Base-by-base conservation (phyloP, 53 echinoderm and acorn worm genomes). In the Henricia sp. region DNA sequence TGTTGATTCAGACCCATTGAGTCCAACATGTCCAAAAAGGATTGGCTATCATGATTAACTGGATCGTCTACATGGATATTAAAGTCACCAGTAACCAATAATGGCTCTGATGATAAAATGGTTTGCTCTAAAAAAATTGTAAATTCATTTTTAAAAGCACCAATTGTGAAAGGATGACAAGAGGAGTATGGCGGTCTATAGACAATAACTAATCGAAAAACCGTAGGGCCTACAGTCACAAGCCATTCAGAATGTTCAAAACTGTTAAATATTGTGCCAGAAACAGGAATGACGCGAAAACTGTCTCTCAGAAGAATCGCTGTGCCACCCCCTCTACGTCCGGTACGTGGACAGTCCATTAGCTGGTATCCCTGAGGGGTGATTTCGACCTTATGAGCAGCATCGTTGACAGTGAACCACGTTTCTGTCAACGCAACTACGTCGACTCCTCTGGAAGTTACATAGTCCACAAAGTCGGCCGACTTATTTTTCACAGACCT, bases 1-100 rank as follows among this genome's bases (percentile, higher is more conserved):
- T 86, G 86, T 36, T 90, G 91, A 42, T 84, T n/a, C 42, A 91
- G 30, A 43, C 58, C 70, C 4, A 66, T 42, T 13, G 86, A 66
- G 24, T 62, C 25, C 13, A 91, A 25, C 11, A 91, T 16, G 19
- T 91, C 86, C 40, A 20, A 27, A 69, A 91, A 74, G 19, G 33
- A 40, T 30, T 30, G n/a, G 32, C 82, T 16, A 2, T 50, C 39
- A 55, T 29, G 58, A 34, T 29, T 21, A 3, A n/a, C 25, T 11
- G 27, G 10, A 27, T 70, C 48, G 25, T 82, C 82, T 29, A 24
- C 69, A 56, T 88, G 82, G 44, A 88, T 37, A 42, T 88, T 88
- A 37, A 88, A 82, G 19, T 88, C 88, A 5, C 88, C 88, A 44
- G 82, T 54, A 23, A 88, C 32, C 12, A 88, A 8, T 2, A 88